A percentile compares a stretch with the other conserved stretches of the same genome.
Conservation (phyloP, 2,797 vertebrate genomes). For the Phoeniculus purpureus region DNA sequence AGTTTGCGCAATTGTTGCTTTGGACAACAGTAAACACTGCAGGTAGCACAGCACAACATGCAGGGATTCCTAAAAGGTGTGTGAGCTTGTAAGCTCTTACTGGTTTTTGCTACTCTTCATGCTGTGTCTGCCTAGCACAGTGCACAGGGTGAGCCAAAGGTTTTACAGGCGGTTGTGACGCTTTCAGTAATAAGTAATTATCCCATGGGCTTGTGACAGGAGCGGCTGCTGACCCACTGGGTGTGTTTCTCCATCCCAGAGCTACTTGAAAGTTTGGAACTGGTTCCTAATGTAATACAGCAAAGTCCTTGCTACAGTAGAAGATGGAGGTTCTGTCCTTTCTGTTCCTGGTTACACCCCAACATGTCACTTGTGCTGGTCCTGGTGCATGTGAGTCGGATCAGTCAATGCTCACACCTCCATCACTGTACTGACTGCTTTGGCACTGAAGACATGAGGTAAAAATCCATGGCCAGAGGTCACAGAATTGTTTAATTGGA, state of each 20-base stretch:
- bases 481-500: no score
- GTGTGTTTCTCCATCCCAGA: not conserved
- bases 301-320: not conserved
- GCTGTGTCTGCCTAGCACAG: not conserved
- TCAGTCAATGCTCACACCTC: not conserved
- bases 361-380: rapidly evolving
- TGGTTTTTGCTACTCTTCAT: not conserved
- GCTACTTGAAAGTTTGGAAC: not conserved
- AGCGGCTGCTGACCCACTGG: not conserved
- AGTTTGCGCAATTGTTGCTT: conserved; percentile 27
- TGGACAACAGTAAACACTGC: not conserved
- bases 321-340: not conserved
- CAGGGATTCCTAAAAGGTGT: not conserved
- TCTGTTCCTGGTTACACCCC: not conserved
- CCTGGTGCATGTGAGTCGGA: not conserved
- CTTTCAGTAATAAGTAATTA: not conserved
- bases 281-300: not conserved
- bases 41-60: not conserved
- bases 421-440: not conserved
- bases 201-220: not conserved
- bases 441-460: not conserved
- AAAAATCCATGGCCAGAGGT: not conserved
- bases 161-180: conserved; percentile 5
- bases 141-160: not conserved
- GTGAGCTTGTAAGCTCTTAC: not conserved